Evolutionary conservation across 2,888 invertebrate genomes (phyloP).

Genomic region (Octonoba sinensis): DNA sequence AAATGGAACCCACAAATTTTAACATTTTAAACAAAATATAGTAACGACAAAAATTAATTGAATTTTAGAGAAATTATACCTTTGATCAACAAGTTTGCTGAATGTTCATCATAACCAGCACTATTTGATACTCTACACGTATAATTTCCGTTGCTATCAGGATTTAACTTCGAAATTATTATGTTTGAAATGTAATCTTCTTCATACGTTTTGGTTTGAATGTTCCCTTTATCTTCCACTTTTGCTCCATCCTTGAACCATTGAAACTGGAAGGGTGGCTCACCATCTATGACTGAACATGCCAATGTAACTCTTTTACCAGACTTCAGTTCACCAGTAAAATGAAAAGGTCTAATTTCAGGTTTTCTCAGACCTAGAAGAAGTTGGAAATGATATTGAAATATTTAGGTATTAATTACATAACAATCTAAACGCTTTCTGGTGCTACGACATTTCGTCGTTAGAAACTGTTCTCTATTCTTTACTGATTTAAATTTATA

Average conservation of each 20-base stretch:
- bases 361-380: conserved; percentile 11
- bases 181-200: conserved; percentile 15
- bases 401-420: background rate
- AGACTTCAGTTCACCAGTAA: background rate
- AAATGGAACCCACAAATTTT: no score
- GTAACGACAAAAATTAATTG: background rate
- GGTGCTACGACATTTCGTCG: no score
- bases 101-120: conserved; percentile 27
- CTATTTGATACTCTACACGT: conserved; percentile 47
- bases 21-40: background rate
- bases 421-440: no score
- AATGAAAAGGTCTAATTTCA: conserved; percentile 21
- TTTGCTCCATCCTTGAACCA: conserved; percentile 59
- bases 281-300: conserved; percentile 57
- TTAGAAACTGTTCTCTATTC: no score
- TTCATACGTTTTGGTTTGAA: background rate
- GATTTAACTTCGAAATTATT: conserved; percentile 8
- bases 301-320: conserved; percentile 19
- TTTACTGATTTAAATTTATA: no score
- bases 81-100: conserved; percentile 21
- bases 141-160: conserved; percentile 51
- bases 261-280: conserved; percentile 52
- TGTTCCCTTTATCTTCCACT: background rate
- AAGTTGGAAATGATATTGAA: background rate
- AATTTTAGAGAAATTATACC: conserved; percentile 5